Evolutionary conservation across 2,797 vertebrate genomes (phyloP).

Genomic region (Pachyuromys duprasi): DNA sequence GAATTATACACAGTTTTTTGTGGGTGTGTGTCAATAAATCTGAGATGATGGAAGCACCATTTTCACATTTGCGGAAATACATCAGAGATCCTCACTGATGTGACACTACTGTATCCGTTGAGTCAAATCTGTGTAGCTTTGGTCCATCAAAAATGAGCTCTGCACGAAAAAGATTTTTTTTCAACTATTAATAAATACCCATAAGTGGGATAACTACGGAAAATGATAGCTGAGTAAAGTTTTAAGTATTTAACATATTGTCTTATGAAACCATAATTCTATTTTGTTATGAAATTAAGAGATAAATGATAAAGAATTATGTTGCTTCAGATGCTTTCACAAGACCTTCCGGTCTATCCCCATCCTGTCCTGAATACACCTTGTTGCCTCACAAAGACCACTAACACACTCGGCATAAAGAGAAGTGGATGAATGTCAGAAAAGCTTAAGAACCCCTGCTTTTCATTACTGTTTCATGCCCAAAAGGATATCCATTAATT

Average conservation of each 20-base stretch:
- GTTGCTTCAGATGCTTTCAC: not conserved
- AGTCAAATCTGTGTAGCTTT: not conserved
- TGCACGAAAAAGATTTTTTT: not conserved
- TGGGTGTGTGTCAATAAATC: not conserved
- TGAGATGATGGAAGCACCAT: not conserved
- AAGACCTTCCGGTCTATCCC: not conserved
- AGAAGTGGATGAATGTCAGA: not conserved
- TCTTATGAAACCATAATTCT: not conserved
- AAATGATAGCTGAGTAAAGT: not conserved
- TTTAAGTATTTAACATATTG: not conserved
- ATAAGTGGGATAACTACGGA: not conserved
- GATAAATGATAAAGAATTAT: not conserved
- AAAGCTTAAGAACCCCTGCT: not conserved
- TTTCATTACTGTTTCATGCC: not conserved
- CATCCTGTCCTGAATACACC: not conserved
- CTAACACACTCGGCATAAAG: not conserved
- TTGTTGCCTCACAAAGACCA: not conserved
- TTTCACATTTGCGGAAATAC: not conserved
- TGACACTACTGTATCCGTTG: not conserved
- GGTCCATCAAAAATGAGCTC: not conserved
- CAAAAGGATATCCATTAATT: not conserved
- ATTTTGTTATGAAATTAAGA: not conserved
- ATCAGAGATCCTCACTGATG: not conserved
- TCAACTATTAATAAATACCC: not conserved
- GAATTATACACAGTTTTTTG: not conserved